Evolutionary conservation across 2,797 vertebrate genomes (phyloP).

Genomic region (Halcyon leucocephala): DNA sequence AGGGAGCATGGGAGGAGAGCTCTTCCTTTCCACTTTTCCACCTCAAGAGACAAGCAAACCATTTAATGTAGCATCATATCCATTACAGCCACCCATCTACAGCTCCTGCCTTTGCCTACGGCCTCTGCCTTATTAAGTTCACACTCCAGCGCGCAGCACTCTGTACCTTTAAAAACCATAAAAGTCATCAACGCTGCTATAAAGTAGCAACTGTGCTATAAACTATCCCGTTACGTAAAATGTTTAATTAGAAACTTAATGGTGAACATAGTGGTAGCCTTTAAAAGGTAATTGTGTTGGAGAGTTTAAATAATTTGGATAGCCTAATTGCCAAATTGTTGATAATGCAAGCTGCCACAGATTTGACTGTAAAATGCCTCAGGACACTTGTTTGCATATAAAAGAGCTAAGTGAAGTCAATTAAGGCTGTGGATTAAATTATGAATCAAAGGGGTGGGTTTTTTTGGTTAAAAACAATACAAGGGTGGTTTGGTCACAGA

Average conservation of each 20-base stretch:
- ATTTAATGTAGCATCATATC: neutral
- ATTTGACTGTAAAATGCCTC: constrained; percentile 54
- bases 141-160: neutral
- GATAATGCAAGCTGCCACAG: constrained; percentile 55
- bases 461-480: constrained; percentile 42
- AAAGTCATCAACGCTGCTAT: constrained; percentile 46
- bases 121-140: constrained; percentile 25
- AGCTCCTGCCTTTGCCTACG: neutral
- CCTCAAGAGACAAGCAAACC: neutral
- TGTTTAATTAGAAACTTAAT: constrained; percentile 76
- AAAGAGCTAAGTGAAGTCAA: constrained; percentile 61
- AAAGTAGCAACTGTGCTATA: constrained; percentile 59
- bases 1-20: neutral
- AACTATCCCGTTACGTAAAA: constrained; percentile 65
- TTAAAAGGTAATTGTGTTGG: constrained; percentile 73
- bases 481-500: neutral
- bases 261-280: constrained; percentile 65
- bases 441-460: neutral
- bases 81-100: neutral
- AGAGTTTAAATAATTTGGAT: constrained; percentile 73
- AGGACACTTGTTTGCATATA: constrained; percentile 71
- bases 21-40: neutral
- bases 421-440: constrained; percentile 47
- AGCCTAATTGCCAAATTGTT: constrained; percentile 72
- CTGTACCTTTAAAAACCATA: constrained; percentile 50